Evolutionary conservation across 2,113 vertebrate genomes (phyloP).

Genomic region (Hippolais icterina): DNA sequence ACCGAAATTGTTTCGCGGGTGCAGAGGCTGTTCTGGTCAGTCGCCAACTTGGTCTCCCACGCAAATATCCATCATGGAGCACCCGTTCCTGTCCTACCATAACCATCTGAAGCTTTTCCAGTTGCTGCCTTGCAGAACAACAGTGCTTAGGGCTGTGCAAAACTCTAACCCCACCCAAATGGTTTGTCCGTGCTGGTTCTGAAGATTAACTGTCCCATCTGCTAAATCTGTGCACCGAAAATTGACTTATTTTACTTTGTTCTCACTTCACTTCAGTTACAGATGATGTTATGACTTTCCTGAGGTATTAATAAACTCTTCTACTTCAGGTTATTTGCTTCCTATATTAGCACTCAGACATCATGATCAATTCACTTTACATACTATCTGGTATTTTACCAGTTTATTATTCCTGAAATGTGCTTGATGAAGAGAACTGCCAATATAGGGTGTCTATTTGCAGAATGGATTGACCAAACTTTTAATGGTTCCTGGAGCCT

Average conservation of each 20-base stretch:
- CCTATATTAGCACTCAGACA: background rate
- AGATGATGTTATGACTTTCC: background rate
- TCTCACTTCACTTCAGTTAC: background rate
- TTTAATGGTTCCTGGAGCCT: background rate
- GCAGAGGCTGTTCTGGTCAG: background rate
- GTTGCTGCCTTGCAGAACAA: background rate
- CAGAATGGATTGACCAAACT: background rate
- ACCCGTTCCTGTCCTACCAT: accelerated
- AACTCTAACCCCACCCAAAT: background rate
- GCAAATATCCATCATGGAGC: background rate
- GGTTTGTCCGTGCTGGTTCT: background rate
- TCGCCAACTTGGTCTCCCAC: background rate
- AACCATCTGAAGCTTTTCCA: background rate
- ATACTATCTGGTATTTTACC: background rate
- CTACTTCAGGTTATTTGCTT: background rate
- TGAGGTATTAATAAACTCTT: background rate
- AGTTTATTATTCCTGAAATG: slow-evolving; percentile 32
- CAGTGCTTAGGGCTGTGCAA: background rate
- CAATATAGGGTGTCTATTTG: background rate
- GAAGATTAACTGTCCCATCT: background rate
- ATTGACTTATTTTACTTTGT: background rate
- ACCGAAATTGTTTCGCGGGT: background rate
- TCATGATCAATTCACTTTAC: slow-evolving; percentile 23
- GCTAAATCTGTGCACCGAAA: background rate
- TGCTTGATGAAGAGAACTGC: background rate